Evolutionary conservation across 1,140 invertebrate species (phyloP), one percentile per base, ranked within the genome.

Genomic region (Ericerus pela): DNA sequence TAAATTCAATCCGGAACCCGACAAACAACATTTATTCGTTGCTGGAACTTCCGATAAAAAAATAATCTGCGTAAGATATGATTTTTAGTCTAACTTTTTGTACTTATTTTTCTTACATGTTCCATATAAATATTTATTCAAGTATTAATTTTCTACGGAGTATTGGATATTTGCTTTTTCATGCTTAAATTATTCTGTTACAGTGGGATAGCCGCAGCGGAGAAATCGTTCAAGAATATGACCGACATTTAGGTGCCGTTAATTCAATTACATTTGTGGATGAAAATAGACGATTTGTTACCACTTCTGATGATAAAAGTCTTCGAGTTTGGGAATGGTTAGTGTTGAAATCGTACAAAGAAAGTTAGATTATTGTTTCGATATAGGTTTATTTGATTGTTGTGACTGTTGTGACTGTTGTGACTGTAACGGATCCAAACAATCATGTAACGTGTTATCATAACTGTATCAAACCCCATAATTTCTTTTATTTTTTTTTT

Each of bases 231-330:
- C 94, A 99, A 71, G 96, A 99, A 74, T 99, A 99, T 71, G 96
- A 99, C 72, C 75, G 96, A 6, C 96, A 99, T 79, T 78, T 99
- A 53, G 96, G 95, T 18, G 92, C 96, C 18, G 94, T 99, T 0
- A 99, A 99, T 70, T 88, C 92, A 0, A 97, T 99, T 59, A 99
- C 95, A 3, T 99, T 99, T 73, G 93, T 99, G 14, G 96, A 99
- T 73, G 92, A 97, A 64, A 97, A 98, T 72, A 74, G 95, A 53
- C 72, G 95, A 66, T 98, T 99, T 75, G 94, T 98, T 0, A 93
- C 92, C 12, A 98, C 96, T 0, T 98, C 95, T 0, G 96, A 99
- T 70, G 96, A 99, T 68, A 99, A 99, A 73, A 96, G 91, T 71
- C 74, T 99, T 59, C 73, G 96, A 53, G 95, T 99, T 54, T 99